Conservation (phyloP, 2,888 invertebrate genomes). For the Synanthedon formicaeformis region DNA sequence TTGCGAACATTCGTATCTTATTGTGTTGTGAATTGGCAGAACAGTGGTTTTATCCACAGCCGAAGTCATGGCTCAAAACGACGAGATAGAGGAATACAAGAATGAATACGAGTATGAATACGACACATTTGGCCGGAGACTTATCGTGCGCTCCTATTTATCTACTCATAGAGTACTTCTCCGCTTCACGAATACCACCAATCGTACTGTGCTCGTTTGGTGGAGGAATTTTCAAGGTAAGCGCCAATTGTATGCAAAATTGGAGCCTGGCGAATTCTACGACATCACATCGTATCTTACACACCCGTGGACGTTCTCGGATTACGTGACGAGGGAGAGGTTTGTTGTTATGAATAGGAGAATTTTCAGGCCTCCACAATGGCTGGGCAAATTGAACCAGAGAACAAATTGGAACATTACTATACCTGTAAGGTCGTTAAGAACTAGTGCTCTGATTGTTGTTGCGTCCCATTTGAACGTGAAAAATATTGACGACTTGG, state of each 20-base stretch:
- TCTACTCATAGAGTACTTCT: constrained; percentile 35
- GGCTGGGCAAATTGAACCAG: constrained; percentile 35
- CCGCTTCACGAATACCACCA: constrained; percentile 42
- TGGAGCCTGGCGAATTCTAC: constrained; percentile 66
- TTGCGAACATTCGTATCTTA: no score
- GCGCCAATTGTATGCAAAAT: constrained; percentile 69
- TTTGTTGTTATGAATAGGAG: constrained; percentile 66
- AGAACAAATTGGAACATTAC: constrained; percentile 64
- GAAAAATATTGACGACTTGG: constrained; percentile 35
- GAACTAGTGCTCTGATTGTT: constrained; percentile 48
- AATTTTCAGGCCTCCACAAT: constrained; percentile 52
- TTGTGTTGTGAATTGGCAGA: no score
- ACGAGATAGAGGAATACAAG: constrained; percentile 16
- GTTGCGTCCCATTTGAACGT: constrained; percentile 43
- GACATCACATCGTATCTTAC: constrained; percentile 82
- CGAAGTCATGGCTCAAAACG: constrained; percentile 15
- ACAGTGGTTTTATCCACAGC: no score
- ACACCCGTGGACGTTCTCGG: constrained; percentile 89
- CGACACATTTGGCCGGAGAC: constrained; percentile 36
- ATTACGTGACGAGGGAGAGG: constrained; percentile 75
- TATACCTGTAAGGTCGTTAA: constrained; percentile 60
- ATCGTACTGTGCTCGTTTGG: constrained; percentile 69
- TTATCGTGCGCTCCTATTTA: constrained; percentile 38
- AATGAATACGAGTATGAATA: constrained; percentile 42
- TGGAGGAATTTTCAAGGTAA: constrained; percentile 84